These are phyloP conservation scores for Phania funesta DNA, from an alignment of 2,888 invertebrate species.

Conservation along the genomic window DNA sequence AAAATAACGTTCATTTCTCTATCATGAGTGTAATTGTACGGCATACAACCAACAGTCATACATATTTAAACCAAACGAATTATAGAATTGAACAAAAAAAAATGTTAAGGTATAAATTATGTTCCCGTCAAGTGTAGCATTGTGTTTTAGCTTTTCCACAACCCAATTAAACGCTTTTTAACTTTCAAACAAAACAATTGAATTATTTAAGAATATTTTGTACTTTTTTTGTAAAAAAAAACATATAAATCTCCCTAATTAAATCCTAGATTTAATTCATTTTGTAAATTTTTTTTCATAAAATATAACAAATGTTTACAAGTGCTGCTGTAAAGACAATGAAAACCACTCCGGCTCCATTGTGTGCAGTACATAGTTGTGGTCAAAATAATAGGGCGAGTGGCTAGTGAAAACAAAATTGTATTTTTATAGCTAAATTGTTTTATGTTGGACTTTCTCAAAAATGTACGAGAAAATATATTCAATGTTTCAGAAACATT, in stretches of 20 bases:
- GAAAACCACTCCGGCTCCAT: not conserved
- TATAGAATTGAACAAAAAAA: too few relatives aligned
- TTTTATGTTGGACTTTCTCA: not conserved
- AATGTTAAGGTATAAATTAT: too few relatives aligned
- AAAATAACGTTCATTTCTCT: too few relatives aligned
- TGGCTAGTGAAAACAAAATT: not conserved
- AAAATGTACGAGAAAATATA: too few relatives aligned
- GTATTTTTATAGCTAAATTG: not conserved
- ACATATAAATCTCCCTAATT: conserved; percentile 46
- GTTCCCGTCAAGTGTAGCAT: too few relatives aligned
- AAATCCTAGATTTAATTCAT: conserved; percentile 50
- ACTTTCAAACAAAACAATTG: conserved; percentile 43
- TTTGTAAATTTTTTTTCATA: not conserved
- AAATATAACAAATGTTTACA: conserved; percentile 20
- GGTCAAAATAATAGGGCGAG: conserved; percentile 5
- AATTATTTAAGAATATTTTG: conserved; percentile 27
- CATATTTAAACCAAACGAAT: too few relatives aligned
- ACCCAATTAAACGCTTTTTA: conserved; percentile 48
- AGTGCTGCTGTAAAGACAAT: conserved; percentile 24
- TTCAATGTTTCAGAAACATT: too few relatives aligned
- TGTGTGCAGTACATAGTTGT: conserved; percentile 1
- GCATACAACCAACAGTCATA: too few relatives aligned
- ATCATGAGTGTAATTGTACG: too few relatives aligned
- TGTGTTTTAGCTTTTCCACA: not conserved
- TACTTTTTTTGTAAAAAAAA: not conserved